Evolutionary conservation across 2,888 invertebrate genomes (phyloP), one percentile per base, ranked within the genome.

Genomic region (Agonum fuliginosum): DNA sequence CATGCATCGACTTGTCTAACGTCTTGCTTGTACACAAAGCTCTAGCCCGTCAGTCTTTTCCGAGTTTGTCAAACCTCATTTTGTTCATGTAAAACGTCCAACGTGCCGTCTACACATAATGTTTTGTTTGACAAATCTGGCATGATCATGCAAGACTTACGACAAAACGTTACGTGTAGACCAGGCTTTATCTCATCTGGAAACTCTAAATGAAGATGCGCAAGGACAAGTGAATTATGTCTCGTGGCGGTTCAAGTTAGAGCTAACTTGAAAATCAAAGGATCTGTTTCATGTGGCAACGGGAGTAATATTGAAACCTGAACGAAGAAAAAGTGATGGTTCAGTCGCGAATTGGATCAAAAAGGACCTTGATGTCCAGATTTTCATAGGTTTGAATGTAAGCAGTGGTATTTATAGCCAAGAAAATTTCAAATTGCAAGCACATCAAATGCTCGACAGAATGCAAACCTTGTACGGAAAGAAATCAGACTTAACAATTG

Each of bases 311-410:
- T 19, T 10, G n/a, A 81, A 74, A 77, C 81, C 80, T 10, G 48
- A 46, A 10, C 81, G 81, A 65, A 0, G 5, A 1, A 78, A 79
- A 0, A 75, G 65, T 17, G 62, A 67, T 4, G 77, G 71, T 46
- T 22, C 0, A 10, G 54, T 54, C 54, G 22, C 1, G 12, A 22
- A 78, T 0, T 83, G 82, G 82, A 20, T 79, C 10, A 80, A 80
- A 30, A 78, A 81, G 48, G 82, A 83, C 67, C 22, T 83, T 8
- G 82, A 82, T 46, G 81, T 82, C 10, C 80, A 82, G 79, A 80
- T 80, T 0, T 69, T 82, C 3, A 81, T 82, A 69, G 82, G 82
- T 0, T 20, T 82, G 6, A 83, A 82, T 79, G 80, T 81, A 24
- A 80, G 78, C 48, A 79, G 80, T 6, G 67, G 80, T 20, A 80